phyloP scores from a whole-genome alignment of 2,797 vertebrate genomes.

The Neosalanx taihuensis region DNA sequence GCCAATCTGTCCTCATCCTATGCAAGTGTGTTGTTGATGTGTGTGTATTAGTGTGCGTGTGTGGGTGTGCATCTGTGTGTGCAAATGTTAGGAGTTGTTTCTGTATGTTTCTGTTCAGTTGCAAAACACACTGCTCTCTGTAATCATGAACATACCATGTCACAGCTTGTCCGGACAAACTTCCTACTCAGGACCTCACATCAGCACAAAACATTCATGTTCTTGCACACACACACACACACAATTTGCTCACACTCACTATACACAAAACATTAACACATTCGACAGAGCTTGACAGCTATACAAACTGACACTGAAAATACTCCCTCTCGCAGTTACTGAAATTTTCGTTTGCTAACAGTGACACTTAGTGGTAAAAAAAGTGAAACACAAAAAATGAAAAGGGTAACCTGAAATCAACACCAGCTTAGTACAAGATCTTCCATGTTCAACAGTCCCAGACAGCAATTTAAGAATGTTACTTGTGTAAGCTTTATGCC shows the following conservation, averaged over 20 bases:
- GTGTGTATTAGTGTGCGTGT: conserved; percentile 4
- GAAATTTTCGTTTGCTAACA: background rate
- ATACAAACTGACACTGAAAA: background rate
- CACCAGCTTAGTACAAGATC: background rate
- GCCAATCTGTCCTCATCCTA: background rate
- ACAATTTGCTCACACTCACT: background rate
- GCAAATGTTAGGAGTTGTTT: background rate
- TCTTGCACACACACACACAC: background rate
- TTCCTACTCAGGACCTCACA: background rate
- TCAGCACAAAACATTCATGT: background rate
- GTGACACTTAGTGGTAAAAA: conserved; percentile 8
- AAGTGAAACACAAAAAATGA: background rate
- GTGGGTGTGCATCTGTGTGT: conserved; percentile 1
- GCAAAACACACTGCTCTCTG: conserved; percentile 6
- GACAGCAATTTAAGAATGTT: no score
- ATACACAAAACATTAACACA: background rate
- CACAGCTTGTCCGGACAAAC: conserved; percentile 7
- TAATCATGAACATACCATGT: conserved; percentile 11
- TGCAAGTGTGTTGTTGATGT: background rate
- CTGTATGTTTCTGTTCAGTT: conserved; percentile 5
- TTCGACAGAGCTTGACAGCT: background rate
- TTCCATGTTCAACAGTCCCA: no score
- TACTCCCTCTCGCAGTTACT: background rate
- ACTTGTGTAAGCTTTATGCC: no score
- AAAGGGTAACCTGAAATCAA: background rate